These are phyloP conservation scores for Nematolebias whitei DNA, from an alignment of 2,113 vertebrate species.

Conservation along the genomic window DNA sequence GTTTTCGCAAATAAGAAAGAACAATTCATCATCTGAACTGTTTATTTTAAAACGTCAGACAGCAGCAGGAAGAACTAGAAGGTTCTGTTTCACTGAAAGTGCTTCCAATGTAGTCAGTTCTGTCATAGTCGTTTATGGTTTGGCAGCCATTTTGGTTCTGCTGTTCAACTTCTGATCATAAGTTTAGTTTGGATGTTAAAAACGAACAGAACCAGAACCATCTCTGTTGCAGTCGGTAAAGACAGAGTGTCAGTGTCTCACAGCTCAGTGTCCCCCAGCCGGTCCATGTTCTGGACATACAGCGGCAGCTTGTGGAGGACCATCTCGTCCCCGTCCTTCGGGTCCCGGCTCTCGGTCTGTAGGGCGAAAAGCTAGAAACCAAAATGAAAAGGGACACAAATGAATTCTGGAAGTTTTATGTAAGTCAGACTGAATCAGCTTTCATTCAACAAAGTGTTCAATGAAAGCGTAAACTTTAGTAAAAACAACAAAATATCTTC, in stretches of 20 bases:
- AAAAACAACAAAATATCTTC: too few species aligned
- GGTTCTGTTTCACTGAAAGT: too few species aligned
- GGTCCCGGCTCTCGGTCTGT: conserved; percentile 85
- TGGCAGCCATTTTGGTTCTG: conserved; percentile 30
- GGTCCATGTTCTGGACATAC: conserved; percentile 96
- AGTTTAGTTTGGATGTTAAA: too few species aligned
- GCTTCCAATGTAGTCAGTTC: too few species aligned
- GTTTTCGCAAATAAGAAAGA: conserved; percentile 28
- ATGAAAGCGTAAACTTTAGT: too few species aligned
- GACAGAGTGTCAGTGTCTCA: conserved; percentile 76
- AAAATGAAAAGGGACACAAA: too few species aligned
- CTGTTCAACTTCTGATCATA: too few species aligned
- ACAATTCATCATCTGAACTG: conserved; percentile 74
- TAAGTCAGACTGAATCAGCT: too few species aligned
- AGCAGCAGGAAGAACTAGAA: background rate
- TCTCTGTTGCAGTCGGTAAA: conserved; percentile 29
- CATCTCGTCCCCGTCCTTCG: conserved; percentile 78
- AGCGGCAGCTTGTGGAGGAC: conserved; percentile 90
- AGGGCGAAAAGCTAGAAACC: conserved; percentile 87
- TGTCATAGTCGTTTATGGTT: too few species aligned
- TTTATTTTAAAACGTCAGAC: conserved; percentile 54
- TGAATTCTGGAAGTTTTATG: too few species aligned
- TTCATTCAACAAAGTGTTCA: too few species aligned
- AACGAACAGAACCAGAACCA: too few species aligned
- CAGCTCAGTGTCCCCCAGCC: conserved; percentile 95